Percentiles rank a stretch among this genome's conserved stretches.
phyloP scores from a whole-genome alignment of 2,797 vertebrate species.

The Sebastes minor region DNA sequence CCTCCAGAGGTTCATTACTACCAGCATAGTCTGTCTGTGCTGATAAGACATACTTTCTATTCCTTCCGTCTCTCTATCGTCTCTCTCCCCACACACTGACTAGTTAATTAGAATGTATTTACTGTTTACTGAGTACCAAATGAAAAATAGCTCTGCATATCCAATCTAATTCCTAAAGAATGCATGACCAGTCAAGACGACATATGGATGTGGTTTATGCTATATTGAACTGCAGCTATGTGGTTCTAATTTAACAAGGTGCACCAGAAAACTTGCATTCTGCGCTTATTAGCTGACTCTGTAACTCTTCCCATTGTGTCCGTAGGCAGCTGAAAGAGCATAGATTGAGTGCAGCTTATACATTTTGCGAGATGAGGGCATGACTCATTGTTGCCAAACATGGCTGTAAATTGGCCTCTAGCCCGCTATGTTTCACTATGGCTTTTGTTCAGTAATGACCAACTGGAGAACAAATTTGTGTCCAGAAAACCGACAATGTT shows the following conservation, averaged over 20 bases:
- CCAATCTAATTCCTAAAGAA: constrained; percentile 43
- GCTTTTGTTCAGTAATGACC: constrained; percentile 33
- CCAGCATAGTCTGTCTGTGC: constrained; percentile 2
- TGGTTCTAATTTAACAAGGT: constrained; percentile 55
- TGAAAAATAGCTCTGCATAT: constrained; percentile 19
- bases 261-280: constrained; percentile 19
- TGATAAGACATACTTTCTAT: constrained; percentile 9
- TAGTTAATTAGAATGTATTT: background rate
- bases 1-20: constrained; percentile 1
- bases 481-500: background rate
- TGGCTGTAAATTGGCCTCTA: constrained; percentile 33
- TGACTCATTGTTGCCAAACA: constrained; percentile 24
- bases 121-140: background rate
- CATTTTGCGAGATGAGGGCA: constrained; percentile 15
- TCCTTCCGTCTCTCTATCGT: background rate
- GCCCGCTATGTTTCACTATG: constrained; percentile 9
- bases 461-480: background rate
- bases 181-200: constrained; percentile 29
- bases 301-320: constrained; percentile 31
- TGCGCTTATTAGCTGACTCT: constrained; percentile 40
- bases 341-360: constrained; percentile 8
- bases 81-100: background rate
- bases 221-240: constrained; percentile 26
- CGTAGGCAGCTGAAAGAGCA: constrained; percentile 23
- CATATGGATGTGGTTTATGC: constrained; percentile 40